A percentile compares a stretch with the other conserved stretches of the same genome.
phyloP scores from a whole-genome alignment of 2,888 invertebrate species.

The Alloplasta piceator region DNA sequence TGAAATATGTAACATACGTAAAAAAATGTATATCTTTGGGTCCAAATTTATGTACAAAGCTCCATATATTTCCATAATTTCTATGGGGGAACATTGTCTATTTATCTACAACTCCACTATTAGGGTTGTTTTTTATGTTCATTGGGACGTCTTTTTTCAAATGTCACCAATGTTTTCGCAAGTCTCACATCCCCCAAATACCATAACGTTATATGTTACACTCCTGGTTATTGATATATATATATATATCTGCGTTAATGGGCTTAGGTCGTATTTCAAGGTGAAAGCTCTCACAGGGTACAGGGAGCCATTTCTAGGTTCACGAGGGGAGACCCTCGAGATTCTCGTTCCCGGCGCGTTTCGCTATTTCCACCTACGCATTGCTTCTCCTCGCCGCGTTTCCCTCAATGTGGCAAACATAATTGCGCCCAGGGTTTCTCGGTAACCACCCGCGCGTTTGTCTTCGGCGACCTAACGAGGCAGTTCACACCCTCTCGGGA shows the following conservation, averaged over 20 bases:
- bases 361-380: slow-evolving; percentile 24
- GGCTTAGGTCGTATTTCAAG: slow-evolving; percentile 53
- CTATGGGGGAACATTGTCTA: too few species aligned
- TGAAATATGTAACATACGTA: too few species aligned
- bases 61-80: too few species aligned
- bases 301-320: slow-evolving; percentile 42
- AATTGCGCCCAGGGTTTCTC: slow-evolving; percentile 60
- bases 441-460: slow-evolving; percentile 58
- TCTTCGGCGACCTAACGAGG: slow-evolving; percentile 58
- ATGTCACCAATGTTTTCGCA: neutral
- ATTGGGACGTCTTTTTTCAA: neutral
- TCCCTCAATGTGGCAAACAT: slow-evolving; percentile 49
- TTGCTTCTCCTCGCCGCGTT: slow-evolving; percentile 3
- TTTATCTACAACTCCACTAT: too few species aligned
- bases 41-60: too few species aligned
- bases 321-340: slow-evolving; percentile 51
- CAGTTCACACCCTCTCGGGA: slow-evolving; percentile 58
- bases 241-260: slow-evolving; percentile 55
- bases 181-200: neutral
- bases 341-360: slow-evolving; percentile 53
- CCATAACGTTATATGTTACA: neutral
- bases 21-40: too few species aligned
- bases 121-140: neutral
- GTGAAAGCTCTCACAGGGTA: slow-evolving; percentile 38
- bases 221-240: neutral